phyloP scores from a whole-genome alignment of 2,888 invertebrate species.

The Pristionchus maxplancki region DNA sequence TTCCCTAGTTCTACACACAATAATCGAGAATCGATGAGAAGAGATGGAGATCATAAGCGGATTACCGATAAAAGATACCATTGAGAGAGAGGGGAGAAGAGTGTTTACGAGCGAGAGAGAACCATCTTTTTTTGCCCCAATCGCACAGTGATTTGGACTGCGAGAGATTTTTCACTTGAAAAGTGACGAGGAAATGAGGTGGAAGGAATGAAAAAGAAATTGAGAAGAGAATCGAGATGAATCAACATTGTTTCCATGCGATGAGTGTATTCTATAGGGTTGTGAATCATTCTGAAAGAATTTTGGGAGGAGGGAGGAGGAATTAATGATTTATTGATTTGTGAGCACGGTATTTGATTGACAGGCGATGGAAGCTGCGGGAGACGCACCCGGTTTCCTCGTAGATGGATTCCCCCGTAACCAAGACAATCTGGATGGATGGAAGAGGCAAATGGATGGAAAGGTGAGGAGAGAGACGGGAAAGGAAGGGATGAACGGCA shows the following conservation, averaged over 20 bases:
- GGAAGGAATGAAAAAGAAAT: neutral
- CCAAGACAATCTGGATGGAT: slow-evolving; percentile 95
- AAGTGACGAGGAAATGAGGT: slow-evolving; percentile 34
- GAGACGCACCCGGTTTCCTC: slow-evolving; percentile 83
- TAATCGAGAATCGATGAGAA: neutral
- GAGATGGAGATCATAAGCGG: slow-evolving; percentile 28
- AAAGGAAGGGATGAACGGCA: neutral
- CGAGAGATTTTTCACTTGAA: neutral
- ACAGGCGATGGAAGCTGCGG: slow-evolving; percentile 75
- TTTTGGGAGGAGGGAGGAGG: neutral
- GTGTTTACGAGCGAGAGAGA: neutral
- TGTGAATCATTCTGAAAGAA: neutral
- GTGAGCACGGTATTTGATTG: slow-evolving; percentile 22
- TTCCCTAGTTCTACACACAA: neutral
- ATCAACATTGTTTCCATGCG: neutral
- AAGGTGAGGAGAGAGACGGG: neutral
- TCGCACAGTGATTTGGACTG: neutral
- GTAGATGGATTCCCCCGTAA: slow-evolving; percentile 99
- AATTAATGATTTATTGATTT: neutral
- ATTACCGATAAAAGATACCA: slow-evolving; percentile 30
- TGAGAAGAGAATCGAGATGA: neutral
- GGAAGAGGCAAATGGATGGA: slow-evolving; percentile 88
- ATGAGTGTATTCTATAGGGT: neutral
- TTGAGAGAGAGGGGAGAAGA: neutral
- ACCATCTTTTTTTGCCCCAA: neutral